Conservation (phyloP, 2,113 vertebrate genomes). For the Centrocercus urophasianus region DNA sequence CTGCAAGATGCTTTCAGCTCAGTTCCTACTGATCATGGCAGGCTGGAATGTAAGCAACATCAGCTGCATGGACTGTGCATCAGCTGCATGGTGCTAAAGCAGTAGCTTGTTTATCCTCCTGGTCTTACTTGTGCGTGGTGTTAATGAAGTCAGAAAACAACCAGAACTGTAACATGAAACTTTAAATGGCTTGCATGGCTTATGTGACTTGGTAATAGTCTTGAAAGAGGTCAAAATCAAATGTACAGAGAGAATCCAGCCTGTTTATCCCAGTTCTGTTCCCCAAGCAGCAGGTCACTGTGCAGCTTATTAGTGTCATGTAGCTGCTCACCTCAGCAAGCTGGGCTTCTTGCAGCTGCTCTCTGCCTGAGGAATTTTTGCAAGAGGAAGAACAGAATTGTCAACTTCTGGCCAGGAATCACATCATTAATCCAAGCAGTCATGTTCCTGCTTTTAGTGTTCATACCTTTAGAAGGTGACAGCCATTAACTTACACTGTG, state of each 20-base stretch:
- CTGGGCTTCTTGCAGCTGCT: neutral
- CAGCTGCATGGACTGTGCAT: neutral
- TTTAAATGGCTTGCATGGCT: neutral
- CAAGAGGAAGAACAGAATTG: neutral
- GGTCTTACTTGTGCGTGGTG: neutral
- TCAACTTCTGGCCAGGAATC: neutral
- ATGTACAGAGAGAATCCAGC: neutral
- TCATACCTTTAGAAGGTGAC: neutral
- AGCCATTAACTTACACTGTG: neutral
- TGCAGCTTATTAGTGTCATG: neutral
- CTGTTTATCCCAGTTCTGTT: neutral
- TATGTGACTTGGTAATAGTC: neutral
- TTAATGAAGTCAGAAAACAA: neutral
- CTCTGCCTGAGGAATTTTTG: neutral
- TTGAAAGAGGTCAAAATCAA: neutral
- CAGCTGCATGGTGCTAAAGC: neutral
- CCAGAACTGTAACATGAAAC: neutral
- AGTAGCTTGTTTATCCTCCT: neutral
- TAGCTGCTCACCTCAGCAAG: neutral
- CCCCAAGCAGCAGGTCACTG: neutral
- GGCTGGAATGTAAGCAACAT: neutral
- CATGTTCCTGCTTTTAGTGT: neutral
- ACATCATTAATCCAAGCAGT: neutral
- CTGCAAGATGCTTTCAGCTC: neutral
- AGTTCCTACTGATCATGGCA: neutral